Conservation (phyloP, 2,797 vertebrate species). For the Melanotaenia maccullochi region DNA sequence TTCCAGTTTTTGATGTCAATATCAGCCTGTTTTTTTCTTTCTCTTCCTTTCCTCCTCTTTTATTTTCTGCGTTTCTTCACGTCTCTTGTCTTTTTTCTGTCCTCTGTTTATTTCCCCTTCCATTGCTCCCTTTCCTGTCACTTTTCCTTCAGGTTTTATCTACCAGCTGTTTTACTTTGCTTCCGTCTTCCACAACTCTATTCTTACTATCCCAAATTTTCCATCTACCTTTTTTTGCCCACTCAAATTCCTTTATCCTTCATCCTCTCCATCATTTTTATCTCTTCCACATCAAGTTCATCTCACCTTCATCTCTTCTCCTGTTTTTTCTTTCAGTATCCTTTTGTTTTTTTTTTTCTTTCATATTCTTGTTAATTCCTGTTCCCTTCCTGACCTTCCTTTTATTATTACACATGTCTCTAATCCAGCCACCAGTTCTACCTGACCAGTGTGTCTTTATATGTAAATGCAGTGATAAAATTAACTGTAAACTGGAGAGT, state of each 20-base stretch:
- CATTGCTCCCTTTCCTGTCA: neutral
- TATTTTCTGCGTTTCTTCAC: neutral
- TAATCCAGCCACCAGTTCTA: neutral
- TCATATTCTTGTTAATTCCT: neutral
- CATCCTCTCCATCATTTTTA: neutral
- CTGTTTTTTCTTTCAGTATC: neutral
- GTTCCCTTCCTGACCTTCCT: neutral
- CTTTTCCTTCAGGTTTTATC: neutral
- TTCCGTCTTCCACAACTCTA: neutral
- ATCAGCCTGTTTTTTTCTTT: neutral
- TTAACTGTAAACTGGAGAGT: neutral
- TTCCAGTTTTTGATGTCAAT: too few species aligned
- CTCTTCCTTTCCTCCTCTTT: neutral
- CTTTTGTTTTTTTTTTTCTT: neutral
- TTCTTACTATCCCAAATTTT: neutral
- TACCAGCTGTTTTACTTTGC: neutral
- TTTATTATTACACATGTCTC: neutral
- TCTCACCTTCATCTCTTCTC: neutral
- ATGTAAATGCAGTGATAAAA: slow-evolving; percentile 42
- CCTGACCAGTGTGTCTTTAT: neutral
- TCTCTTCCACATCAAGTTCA: neutral
- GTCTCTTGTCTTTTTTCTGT: too few species aligned
- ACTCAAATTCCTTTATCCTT: neutral
- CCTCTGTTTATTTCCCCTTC: neutral
- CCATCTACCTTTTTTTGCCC: neutral